Percentiles rank a stretch among this genome's conserved stretches.
Evolutionary conservation across 2,797 vertebrate species (phyloP).

Genomic region (Melanotaenia nigrans): DNA sequence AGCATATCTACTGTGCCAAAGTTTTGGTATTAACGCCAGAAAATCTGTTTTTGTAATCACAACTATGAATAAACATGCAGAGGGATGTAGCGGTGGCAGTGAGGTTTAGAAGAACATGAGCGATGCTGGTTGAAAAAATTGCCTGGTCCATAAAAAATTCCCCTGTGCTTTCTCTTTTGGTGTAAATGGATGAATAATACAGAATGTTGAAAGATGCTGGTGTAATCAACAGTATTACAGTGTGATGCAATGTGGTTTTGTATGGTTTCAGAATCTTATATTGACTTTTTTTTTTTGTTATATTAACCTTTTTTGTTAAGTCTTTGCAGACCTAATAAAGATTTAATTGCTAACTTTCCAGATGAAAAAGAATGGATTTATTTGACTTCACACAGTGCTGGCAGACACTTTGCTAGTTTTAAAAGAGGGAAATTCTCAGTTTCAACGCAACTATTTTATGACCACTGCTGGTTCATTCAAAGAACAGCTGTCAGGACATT

Average conservation of each 20-base stretch:
- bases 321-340: constrained; percentile 84
- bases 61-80: constrained; percentile 35
- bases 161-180: constrained; percentile 35
- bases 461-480: constrained; percentile 30
- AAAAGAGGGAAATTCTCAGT: constrained; percentile 28
- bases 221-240: constrained; percentile 63
- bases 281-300: constrained; percentile 74
- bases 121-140: constrained; percentile 38
- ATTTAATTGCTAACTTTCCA: constrained; percentile 76
- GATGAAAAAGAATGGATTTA: constrained; percentile 47
- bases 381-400: constrained; percentile 34
- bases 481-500: constrained; percentile 38
- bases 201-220: constrained; percentile 57
- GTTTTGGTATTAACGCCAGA: constrained; percentile 65
- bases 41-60: constrained; percentile 31
- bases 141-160: constrained; percentile 43
- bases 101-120: constrained; percentile 41
- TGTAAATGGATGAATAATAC: constrained; percentile 54
- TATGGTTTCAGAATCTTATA: constrained; percentile 77
- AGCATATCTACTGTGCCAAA: constrained; percentile 73
- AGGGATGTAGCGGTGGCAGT: constrained; percentile 26
- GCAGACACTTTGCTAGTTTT: constrained; percentile 14
- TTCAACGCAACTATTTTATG: constrained; percentile 53
- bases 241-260: constrained; percentile 78
- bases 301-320: constrained; percentile 85